Evolutionary conservation across 1,140 invertebrate species (phyloP).

Genomic region (Cydia strobilella): DNA sequence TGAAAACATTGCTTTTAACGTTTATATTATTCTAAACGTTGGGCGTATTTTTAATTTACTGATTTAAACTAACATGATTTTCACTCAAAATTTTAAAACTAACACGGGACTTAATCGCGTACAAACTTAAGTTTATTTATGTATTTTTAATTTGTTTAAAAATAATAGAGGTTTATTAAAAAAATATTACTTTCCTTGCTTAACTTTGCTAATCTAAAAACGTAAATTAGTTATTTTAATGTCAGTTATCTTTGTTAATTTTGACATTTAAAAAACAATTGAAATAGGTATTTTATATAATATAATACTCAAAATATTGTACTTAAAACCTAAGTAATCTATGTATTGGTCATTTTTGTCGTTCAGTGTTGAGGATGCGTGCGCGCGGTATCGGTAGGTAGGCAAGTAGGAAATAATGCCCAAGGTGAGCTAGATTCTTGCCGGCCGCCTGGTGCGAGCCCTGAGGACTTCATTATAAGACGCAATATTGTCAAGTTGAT

Average conservation of each 20-base stretch:
- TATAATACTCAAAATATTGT: too few species aligned
- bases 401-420: conserved; percentile 68
- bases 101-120: too few species aligned
- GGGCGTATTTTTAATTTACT: too few species aligned
- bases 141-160: too few species aligned
- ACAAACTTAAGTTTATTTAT: too few species aligned
- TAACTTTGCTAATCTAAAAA: background rate
- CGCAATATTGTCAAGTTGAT: conserved; percentile 37
- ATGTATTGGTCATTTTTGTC: conserved; percentile 26
- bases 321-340: too few species aligned
- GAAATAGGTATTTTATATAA: too few species aligned
- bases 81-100: too few species aligned
- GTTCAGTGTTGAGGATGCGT: conserved; percentile 42
- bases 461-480: conserved; percentile 54
- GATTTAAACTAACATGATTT: too few species aligned
- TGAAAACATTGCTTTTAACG: conserved; percentile 9
- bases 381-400: conserved; percentile 44
- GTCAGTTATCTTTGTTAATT: conserved; percentile 18
- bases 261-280: too few species aligned
- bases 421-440: conserved; percentile 71
- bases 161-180: too few species aligned
- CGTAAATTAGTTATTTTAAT: background rate
- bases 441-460: conserved; percentile 53
- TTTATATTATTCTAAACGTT: background rate
- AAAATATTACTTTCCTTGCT: background rate